Evolutionary conservation across 2,797 vertebrate species (phyloP).

Genomic region (Phylloscopus collybita): DNA sequence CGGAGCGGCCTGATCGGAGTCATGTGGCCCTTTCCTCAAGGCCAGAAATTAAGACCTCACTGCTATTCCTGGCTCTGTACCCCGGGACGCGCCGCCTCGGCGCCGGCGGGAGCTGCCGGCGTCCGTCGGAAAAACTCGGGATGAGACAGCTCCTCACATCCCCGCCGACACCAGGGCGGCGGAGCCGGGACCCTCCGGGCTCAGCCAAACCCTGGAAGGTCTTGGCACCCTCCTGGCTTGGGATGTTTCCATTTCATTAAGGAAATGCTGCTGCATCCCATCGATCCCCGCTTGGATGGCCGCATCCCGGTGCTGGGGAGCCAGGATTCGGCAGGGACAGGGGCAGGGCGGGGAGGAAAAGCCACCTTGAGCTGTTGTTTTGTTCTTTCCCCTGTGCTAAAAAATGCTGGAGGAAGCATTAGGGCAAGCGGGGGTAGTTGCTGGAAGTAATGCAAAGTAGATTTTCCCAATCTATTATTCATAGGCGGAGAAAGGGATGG

Average conservation of each 20-base stretch:
- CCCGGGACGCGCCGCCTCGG: background rate
- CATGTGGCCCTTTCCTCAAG: conserved; percentile 43
- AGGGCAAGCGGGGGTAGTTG: conserved; percentile 37
- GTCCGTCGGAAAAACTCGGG: background rate
- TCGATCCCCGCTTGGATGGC: background rate
- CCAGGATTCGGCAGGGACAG: background rate
- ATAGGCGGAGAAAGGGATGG: background rate
- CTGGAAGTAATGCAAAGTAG: conserved; percentile 50
- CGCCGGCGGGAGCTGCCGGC: background rate
- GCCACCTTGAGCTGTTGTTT: background rate
- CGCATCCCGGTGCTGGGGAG: background rate
- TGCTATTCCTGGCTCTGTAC: conserved; percentile 43
- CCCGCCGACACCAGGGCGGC: background rate
- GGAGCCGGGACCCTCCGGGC: background rate
- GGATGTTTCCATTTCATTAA: background rate
- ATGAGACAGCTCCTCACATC: background rate
- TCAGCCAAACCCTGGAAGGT: background rate
- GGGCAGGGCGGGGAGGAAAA: background rate
- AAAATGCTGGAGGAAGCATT: background rate
- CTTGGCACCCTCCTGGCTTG: background rate
- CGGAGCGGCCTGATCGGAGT: background rate
- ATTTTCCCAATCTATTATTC: conserved; percentile 58
- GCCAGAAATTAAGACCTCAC: conserved; percentile 26
- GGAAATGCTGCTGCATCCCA: background rate
- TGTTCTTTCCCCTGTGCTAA: background rate